Evolutionary conservation across 30 jellyfish, hydroid and myxozoan species (phyloP), one percentile per base, ranked within the genome.

Genomic region (Sanderia malayensis): DNA sequence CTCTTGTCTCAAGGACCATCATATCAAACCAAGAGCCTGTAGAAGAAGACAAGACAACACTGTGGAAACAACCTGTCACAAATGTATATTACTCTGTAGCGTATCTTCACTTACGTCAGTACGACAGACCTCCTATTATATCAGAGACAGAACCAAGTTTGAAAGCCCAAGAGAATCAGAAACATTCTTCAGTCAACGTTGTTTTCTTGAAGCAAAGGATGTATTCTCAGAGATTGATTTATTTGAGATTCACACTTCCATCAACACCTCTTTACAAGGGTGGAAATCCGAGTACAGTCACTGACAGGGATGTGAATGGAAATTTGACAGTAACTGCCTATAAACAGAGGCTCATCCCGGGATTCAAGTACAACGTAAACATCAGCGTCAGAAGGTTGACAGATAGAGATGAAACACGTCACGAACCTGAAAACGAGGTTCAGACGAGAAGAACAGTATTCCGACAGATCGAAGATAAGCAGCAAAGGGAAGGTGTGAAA

Each of bases 281-380:
- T 24, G 58, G 58, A 26, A 11, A 17, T 20, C 49, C 28, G 2
- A 11, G 28, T 41, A 25, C 31, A 15, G 23, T 26, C 23, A 33
- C 46, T 11, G 58, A 62, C 19, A 26, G 7, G 7, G 74, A 62
- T 17, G 58, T 11, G 49, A 62, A 62, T 62, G 74, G 74, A 1
- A 62, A 62, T 28, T 4, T 62, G 57, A 25, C 17, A 1, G 26
- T 62, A 19, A 41, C 28, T 1, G 8, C 55, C 0, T 62, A 7
- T 57, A 25, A 25, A 1, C 74, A 62, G 25, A 28, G 22, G 1
- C 4, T 26, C 49, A 3, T 10, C 27, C 17, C 74, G 6, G 58
- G 58, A 11, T 62, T 11, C 55, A 62, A 28, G 58, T 62, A 62
- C 57, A 62, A 62, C 13, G 49, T 62, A 8, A 26, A 25, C 13